These are phyloP conservation scores for Oreochromis aureus DNA, from an alignment of 2,113 vertebrate species.

Conservation along the genomic window DNA sequence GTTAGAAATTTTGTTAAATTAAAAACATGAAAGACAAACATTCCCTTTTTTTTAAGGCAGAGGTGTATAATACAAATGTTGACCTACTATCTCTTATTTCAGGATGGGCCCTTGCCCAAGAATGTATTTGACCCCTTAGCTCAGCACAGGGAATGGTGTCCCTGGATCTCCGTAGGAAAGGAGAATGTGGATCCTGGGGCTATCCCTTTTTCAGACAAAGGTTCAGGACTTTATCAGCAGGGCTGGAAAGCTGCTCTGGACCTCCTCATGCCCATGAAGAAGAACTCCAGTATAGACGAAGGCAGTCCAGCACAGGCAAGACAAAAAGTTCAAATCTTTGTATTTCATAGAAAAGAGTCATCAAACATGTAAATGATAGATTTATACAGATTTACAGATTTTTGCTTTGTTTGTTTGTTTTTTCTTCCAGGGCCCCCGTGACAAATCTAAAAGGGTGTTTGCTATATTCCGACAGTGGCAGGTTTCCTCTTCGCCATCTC, in stretches of 20 bases:
- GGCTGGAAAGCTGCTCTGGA: slow-evolving; percentile 83
- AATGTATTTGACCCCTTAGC: slow-evolving; percentile 82
- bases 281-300: slow-evolving; percentile 38
- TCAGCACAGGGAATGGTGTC: slow-evolving; percentile 97
- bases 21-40: background rate
- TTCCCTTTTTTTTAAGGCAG: background rate
- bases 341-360: background rate
- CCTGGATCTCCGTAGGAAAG: slow-evolving; percentile 78
- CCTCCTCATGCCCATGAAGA: slow-evolving; percentile 75
- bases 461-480: slow-evolving; percentile 93
- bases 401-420: background rate
- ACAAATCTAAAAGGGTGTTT: slow-evolving; percentile 91
- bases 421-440: slow-evolving; percentile 76
- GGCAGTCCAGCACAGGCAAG: slow-evolving; percentile 60
- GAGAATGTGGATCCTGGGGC: slow-evolving; percentile 41
- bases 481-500: slow-evolving; percentile 70
- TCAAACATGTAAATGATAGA: background rate
- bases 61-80: background rate
- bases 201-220: background rate
- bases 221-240: slow-evolving; percentile 47
- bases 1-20: background rate
- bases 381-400: background rate
- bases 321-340: background rate
- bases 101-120: slow-evolving; percentile 75
- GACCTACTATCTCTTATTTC: background rate